Conservation (phyloP, 1,140 invertebrate species). For the Coenobita brevimanus region DNA sequence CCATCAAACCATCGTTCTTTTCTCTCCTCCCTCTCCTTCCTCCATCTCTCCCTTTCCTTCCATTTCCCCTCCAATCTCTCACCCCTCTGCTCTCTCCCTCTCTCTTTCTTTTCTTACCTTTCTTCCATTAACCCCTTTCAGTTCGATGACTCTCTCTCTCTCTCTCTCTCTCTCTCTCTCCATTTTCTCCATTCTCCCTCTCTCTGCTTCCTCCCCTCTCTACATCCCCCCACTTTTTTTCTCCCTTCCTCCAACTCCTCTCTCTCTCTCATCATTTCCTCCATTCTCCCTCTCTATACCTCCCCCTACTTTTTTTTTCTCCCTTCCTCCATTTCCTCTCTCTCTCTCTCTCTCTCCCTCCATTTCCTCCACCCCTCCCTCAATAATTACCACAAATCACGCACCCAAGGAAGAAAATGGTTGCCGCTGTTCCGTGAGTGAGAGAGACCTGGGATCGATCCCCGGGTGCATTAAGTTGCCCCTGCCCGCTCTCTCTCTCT, state of each 20-base stretch:
- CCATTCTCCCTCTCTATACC: too few species aligned
- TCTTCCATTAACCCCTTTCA: too few species aligned
- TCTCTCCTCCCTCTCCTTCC: neutral
- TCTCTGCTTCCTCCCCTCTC: too few species aligned
- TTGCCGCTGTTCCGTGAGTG: conserved; percentile 15
- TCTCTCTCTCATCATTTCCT: too few species aligned
- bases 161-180: too few species aligned
- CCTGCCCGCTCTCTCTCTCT: too few species aligned
- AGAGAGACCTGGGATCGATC: conserved; percentile 20
- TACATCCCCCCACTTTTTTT: too few species aligned
- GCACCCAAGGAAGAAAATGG: conserved; percentile 45
- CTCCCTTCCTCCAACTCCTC: too few species aligned
- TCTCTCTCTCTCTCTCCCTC: too few species aligned
- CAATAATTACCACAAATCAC: conserved; percentile 43
- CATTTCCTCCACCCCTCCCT: neutral
- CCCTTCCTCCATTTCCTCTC: neutral
- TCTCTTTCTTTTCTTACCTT: neutral
- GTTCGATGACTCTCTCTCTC: too few species aligned
- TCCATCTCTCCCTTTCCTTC: neutral
- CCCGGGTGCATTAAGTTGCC: conserved; percentile 5
- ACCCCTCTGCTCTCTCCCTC: too few species aligned
- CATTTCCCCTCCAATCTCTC: neutral
- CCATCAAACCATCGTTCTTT: neutral
- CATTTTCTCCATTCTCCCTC: too few species aligned
- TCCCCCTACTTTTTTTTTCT: neutral